Evolutionary conservation across 2,113 vertebrate genomes (phyloP).

Genomic region (Psephotus haematonotus): DNA sequence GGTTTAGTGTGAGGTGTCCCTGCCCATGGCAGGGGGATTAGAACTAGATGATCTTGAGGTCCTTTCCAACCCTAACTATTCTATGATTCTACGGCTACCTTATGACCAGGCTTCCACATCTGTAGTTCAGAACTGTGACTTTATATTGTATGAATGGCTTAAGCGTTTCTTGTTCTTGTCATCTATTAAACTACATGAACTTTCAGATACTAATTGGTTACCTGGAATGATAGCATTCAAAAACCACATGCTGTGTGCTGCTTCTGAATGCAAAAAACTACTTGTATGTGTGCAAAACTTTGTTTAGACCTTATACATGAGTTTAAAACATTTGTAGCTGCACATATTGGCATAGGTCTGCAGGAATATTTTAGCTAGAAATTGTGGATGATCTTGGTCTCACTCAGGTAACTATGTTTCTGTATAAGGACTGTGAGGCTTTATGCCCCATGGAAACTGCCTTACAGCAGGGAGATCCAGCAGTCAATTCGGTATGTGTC

Average conservation of each 20-base stretch:
- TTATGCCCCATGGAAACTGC: background rate
- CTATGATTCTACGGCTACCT: background rate
- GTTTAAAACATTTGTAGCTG: background rate
- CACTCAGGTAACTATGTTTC: background rate
- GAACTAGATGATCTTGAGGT: too few species aligned
- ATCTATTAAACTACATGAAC: background rate
- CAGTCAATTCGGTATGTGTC: background rate
- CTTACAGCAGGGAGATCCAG: background rate
- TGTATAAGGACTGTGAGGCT: background rate
- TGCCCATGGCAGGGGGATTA: too few species aligned
- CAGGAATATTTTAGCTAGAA: background rate
- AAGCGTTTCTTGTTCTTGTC: background rate
- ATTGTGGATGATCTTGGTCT: background rate
- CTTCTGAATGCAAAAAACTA: background rate
- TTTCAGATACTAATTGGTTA: background rate
- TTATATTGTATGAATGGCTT: background rate
- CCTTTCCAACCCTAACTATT: too few species aligned
- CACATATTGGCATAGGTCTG: background rate
- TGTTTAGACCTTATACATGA: background rate
- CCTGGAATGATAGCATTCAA: background rate
- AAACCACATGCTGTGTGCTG: background rate
- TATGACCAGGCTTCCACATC: background rate
- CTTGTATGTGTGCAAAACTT: fast-evolving
- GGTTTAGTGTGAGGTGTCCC: too few species aligned
- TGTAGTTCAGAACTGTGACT: background rate